Conservation (phyloP, 2,888 invertebrate species). For the Nephrotoma guestfalica region DNA sequence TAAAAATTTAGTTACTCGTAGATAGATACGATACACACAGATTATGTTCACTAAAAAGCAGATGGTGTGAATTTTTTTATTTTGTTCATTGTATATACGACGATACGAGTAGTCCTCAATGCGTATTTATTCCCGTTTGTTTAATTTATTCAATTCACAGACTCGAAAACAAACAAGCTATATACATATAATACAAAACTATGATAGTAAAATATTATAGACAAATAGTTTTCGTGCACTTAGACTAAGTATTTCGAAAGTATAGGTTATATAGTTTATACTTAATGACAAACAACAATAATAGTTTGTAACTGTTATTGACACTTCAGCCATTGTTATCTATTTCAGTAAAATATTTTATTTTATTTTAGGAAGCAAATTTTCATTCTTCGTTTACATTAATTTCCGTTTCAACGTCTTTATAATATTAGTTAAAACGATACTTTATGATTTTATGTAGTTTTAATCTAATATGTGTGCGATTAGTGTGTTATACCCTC, state of each 20-base stretch:
- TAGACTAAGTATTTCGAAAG: background rate
- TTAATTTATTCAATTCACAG: background rate
- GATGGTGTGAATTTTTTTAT: background rate
- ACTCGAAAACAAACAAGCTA: background rate
- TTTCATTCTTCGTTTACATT: background rate
- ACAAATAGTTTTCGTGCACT: background rate
- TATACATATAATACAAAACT: background rate
- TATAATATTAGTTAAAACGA: background rate
- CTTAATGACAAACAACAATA: background rate
- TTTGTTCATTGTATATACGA: background rate
- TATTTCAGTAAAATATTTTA: background rate
- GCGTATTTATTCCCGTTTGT: background rate
- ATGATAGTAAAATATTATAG: background rate
- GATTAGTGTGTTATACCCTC: too few species aligned
- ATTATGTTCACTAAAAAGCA: background rate
- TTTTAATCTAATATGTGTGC: too few species aligned
- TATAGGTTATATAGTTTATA: background rate
- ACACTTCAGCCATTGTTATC: background rate
- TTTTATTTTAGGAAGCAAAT: background rate
- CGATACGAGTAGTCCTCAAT: background rate
- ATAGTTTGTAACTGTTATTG: background rate
- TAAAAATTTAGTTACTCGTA: background rate
- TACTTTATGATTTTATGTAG: too few species aligned
- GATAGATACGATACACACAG: background rate
- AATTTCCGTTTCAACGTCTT: background rate